Conservation (phyloP, 2,888 invertebrate species). For the Trissoscelio sp. region DNA sequence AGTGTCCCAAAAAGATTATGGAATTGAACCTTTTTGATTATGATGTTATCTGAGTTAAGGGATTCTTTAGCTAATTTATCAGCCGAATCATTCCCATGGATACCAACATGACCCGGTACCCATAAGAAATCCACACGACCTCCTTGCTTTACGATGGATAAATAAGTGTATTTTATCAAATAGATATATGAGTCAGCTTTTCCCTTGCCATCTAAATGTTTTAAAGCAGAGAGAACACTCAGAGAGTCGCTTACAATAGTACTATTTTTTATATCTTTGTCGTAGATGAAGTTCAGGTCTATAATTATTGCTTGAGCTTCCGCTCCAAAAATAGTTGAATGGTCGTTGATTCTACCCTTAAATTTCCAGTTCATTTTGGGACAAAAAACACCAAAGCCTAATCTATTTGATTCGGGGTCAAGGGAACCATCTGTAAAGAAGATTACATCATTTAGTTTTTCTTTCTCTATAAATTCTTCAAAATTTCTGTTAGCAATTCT, state of each 20-base stretch:
- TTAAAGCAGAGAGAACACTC: no score
- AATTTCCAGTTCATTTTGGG: not conserved
- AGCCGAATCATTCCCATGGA: slow-evolving; percentile 7
- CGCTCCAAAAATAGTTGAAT: not conserved
- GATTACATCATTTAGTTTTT: not conserved
- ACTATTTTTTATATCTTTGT: not conserved
- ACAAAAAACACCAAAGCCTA: not conserved
- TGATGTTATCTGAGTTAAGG: not conserved
- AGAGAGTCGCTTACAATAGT: no score
- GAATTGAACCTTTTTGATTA: not conserved
- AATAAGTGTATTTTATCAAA: no score
- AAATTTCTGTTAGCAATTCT: not conserved
- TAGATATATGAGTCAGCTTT: no score
- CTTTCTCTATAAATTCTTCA: not conserved
- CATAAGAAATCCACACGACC: no score
- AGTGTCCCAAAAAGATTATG: not conserved
- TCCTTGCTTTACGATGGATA: no score
- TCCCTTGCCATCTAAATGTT: no score
- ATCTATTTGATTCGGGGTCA: not conserved
- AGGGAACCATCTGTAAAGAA: slow-evolving; percentile 29
- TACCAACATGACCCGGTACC: slow-evolving; percentile 27
- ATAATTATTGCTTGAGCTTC: not conserved
- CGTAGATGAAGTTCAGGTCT: not conserved
- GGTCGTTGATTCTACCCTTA: not conserved
- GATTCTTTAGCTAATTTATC: slow-evolving; percentile 22